Evolutionary conservation across 2,113 vertebrate genomes (phyloP).

Genomic region (Saccopteryx bilineata): DNA sequence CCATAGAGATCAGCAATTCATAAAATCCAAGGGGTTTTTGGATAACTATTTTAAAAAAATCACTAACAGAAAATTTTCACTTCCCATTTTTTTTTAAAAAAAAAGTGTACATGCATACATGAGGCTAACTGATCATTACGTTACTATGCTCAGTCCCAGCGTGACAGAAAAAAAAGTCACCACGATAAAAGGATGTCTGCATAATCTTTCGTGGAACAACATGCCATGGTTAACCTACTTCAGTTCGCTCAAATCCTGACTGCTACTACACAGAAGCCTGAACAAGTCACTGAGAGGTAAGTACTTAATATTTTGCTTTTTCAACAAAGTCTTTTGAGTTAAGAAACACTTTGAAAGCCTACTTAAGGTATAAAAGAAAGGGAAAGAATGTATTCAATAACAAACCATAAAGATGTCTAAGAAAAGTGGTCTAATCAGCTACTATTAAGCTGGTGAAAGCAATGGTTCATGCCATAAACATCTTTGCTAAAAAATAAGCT

Average conservation of each 20-base stretch:
- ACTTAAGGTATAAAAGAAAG: constrained; percentile 40
- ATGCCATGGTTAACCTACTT: constrained; percentile 71
- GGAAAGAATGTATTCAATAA: constrained; percentile 10
- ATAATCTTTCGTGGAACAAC: constrained; percentile 85
- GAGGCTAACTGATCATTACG: constrained; percentile 51
- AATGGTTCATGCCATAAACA: background rate
- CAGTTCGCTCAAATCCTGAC: constrained; percentile 73
- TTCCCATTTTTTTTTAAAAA: constrained; percentile 83
- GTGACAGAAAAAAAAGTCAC: constrained; percentile 73
- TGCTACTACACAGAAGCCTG: constrained; percentile 67
- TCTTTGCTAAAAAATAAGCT: background rate
- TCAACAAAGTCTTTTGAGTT: constrained; percentile 28
- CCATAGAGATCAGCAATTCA: constrained; percentile 71
- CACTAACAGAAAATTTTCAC: constrained; percentile 86
- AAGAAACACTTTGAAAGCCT: constrained; percentile 27
- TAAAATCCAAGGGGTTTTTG: constrained; percentile 72
- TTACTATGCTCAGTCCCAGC: constrained; percentile 71
- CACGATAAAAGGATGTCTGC: constrained; percentile 85
- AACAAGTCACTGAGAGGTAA: constrained; percentile 83
- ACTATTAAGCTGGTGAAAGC: background rate
- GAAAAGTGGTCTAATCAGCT: constrained; percentile 39
- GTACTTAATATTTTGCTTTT: constrained; percentile 76
- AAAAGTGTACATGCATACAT: constrained; percentile 73
- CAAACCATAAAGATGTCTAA: constrained; percentile 24
- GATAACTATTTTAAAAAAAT: constrained; percentile 73